Evolutionary conservation across 1,140 invertebrate genomes (phyloP).

Genomic region (Cardiocondyla obscurior): DNA sequence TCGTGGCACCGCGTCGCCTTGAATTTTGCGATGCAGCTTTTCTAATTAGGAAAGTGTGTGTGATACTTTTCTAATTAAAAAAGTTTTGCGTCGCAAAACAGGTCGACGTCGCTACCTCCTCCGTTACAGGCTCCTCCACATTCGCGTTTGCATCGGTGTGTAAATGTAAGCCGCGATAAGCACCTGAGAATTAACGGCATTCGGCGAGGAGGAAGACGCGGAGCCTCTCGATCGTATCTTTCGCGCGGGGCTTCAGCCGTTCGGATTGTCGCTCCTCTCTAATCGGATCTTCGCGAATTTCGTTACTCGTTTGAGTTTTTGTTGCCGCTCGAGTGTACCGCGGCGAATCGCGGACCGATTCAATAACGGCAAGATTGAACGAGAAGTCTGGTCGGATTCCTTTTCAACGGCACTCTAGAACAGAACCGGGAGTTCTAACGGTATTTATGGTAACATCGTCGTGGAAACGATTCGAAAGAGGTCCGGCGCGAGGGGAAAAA

Average conservation of each 20-base stretch:
- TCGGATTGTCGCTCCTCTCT: neutral
- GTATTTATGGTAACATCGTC: slow-evolving; percentile 35
- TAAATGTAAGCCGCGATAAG: neutral
- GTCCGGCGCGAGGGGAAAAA: slow-evolving; percentile 51
- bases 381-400: neutral
- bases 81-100: slow-evolving; percentile 64
- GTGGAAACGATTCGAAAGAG: slow-evolving; percentile 15
- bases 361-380: neutral
- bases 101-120: neutral
- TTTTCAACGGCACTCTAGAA: neutral
- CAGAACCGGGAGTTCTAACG: neutral
- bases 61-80: slow-evolving; percentile 71
- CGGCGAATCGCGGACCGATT: neutral
- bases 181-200: slow-evolving; percentile 11
- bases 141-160: neutral
- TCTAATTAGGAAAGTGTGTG: slow-evolving; percentile 65
- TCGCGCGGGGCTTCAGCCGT: neutral
- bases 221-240: neutral
- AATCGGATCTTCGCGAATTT: neutral
- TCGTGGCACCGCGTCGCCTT: slow-evolving; percentile 40
- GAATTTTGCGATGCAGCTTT: slow-evolving; percentile 66
- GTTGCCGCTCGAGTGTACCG: neutral
- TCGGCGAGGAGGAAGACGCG: neutral
- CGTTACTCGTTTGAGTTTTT: neutral
- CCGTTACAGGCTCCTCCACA: neutral